Conservation (phyloP, 2,888 invertebrate species). For the Ramazzottius varieornatus region DNA sequence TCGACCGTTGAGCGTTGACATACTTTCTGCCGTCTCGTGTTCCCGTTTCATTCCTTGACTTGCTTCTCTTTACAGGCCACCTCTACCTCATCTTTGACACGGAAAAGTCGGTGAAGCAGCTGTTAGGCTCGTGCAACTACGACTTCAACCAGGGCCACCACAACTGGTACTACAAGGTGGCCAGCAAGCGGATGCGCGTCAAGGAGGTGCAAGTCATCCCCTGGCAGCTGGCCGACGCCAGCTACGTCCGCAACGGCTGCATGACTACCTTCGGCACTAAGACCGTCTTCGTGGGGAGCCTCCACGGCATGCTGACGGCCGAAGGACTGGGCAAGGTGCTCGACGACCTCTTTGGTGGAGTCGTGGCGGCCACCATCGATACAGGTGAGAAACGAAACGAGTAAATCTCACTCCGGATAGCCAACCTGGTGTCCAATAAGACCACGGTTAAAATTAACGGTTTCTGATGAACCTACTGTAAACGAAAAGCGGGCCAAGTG, state of each 20-base stretch:
- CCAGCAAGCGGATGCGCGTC: slow-evolving; percentile 49
- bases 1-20: too few species aligned
- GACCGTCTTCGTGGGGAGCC: slow-evolving; percentile 86
- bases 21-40: too few species aligned
- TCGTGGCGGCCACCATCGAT: slow-evolving; percentile 51
- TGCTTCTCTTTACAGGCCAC: slow-evolving; percentile 46
- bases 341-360: slow-evolving; percentile 81
- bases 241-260: slow-evolving; percentile 31
- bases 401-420: too few species aligned
- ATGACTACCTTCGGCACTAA: slow-evolving; percentile 24
- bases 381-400: background rate
- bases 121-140: slow-evolving; percentile 56
- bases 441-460: too few species aligned
- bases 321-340: slow-evolving; percentile 67
- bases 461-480: too few species aligned
- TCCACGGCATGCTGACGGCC: slow-evolving; percentile 83
- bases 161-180: slow-evolving; percentile 69
- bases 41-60: too few species aligned
- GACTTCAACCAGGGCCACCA: slow-evolving; percentile 37
- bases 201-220: slow-evolving; percentile 89
- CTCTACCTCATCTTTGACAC: slow-evolving; percentile 81
- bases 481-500: too few species aligned
- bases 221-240: slow-evolving; percentile 71
- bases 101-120: slow-evolving; percentile 60
- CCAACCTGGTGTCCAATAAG: too few species aligned